Evolutionary conservation across 1,140 invertebrate genomes (phyloP).

Genomic region (Conus betulinus): DNA sequence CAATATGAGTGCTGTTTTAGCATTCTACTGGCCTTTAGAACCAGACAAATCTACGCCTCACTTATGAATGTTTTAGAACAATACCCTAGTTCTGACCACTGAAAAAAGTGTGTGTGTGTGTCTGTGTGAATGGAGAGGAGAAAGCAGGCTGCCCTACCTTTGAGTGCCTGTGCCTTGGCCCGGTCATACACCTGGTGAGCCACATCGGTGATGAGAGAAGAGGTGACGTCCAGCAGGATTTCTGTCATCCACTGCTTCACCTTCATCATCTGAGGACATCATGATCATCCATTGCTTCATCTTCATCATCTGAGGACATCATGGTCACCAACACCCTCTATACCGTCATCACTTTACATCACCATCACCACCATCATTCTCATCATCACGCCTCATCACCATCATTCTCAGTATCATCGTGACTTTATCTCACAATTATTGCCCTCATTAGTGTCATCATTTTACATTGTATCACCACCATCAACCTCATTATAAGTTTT

Average conservation of each 20-base stretch:
- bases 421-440: no score
- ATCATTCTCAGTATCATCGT: neutral
- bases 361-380: neutral
- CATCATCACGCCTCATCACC: neutral
- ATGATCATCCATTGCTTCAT: neutral
- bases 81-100: no score
- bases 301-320: neutral
- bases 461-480: no score
- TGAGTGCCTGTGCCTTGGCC: slow-evolving; percentile 77
- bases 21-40: no score
- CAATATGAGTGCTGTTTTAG: no score
- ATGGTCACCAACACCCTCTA: neutral
- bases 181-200: slow-evolving; percentile 85
- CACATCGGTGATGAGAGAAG: slow-evolving; percentile 88
- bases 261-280: slow-evolving; percentile 85
- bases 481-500: no score
- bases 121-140: neutral
- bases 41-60: no score
- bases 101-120: no score
- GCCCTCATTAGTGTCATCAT: no score
- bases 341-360: neutral
- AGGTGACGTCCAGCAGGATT: slow-evolving; percentile 94
- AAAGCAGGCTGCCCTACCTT: slow-evolving; percentile 78
- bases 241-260: slow-evolving; percentile 92
- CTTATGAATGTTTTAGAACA: no score